A percentile compares a stretch with the other conserved stretches of the same genome.
Conservation (phyloP, 2,113 vertebrate species). For the Psephotus haematonotus region DNA sequence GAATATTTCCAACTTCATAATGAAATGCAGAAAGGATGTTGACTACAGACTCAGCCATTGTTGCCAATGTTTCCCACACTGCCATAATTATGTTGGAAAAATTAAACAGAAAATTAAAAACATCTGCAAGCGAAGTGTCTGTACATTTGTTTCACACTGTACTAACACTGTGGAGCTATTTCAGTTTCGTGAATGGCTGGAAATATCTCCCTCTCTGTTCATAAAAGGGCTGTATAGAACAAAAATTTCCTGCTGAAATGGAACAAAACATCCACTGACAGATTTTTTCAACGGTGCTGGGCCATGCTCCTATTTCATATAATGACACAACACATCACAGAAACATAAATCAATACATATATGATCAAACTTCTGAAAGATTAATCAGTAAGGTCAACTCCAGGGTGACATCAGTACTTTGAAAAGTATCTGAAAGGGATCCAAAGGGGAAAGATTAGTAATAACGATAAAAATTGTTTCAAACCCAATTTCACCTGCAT, state of each 20-base stretch:
- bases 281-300: neutral
- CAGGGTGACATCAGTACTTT: neutral
- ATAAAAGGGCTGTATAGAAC: neutral
- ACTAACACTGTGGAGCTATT: neutral
- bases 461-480: neutral
- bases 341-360: neutral
- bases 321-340: neutral
- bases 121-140: neutral
- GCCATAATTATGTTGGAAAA: neutral
- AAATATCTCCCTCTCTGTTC: neutral
- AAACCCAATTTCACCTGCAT: neutral
- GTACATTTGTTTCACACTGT: neutral
- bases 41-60: neutral
- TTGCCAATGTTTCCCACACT: neutral
- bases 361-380: neutral
- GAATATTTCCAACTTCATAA: neutral
- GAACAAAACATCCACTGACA: neutral
- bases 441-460: neutral
- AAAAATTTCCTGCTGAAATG: neutral
- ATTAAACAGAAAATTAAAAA: neutral
- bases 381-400: neutral
- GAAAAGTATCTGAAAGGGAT: neutral
- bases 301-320: neutral
- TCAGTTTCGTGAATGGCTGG: neutral
- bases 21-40: neutral